A percentile compares a stretch with the other conserved stretches of the same genome.
These are phyloP conservation scores for Etheostoma cragini DNA, from an alignment of 2,113 vertebrate genomes.

Conservation along the genomic window DNA sequence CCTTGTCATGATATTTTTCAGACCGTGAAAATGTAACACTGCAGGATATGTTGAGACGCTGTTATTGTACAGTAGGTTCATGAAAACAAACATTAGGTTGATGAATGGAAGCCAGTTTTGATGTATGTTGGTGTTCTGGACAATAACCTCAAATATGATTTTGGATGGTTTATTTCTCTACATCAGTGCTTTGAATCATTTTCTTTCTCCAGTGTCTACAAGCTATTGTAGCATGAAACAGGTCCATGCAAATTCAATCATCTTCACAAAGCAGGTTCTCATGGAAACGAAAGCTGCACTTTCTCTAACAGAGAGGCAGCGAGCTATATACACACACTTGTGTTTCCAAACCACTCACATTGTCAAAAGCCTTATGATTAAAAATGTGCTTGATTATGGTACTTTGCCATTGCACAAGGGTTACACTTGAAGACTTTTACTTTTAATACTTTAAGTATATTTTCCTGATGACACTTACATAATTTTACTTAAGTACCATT, in stretches of 20 bases:
- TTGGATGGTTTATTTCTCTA: neutral
- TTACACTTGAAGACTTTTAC: no score
- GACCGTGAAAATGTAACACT: conserved; percentile 24
- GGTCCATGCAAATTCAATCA: conserved; percentile 5
- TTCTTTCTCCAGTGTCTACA: neutral
- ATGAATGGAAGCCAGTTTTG: neutral
- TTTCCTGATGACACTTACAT: no score
- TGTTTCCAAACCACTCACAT: neutral
- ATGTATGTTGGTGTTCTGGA: neutral
- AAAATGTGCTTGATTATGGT: neutral
- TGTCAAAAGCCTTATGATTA: neutral
- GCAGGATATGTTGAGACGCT: neutral
- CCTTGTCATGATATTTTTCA: neutral
- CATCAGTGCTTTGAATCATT: neutral
- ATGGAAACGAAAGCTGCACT: conserved; percentile 29
- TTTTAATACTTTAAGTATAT: no score
- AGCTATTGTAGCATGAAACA: neutral
- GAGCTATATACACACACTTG: neutral
- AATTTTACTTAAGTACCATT: no score
- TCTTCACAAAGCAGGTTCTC: conserved; percentile 17
- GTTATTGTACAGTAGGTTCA: neutral
- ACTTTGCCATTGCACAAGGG: no score
- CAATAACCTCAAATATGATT: neutral
- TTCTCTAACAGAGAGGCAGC: conserved; percentile 1
- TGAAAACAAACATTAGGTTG: neutral